Percentiles rank a stretch among this genome's conserved stretches.
phyloP scores from a whole-genome alignment of 2,113 vertebrate species.

The Mesoclemmys tuberculata region DNA sequence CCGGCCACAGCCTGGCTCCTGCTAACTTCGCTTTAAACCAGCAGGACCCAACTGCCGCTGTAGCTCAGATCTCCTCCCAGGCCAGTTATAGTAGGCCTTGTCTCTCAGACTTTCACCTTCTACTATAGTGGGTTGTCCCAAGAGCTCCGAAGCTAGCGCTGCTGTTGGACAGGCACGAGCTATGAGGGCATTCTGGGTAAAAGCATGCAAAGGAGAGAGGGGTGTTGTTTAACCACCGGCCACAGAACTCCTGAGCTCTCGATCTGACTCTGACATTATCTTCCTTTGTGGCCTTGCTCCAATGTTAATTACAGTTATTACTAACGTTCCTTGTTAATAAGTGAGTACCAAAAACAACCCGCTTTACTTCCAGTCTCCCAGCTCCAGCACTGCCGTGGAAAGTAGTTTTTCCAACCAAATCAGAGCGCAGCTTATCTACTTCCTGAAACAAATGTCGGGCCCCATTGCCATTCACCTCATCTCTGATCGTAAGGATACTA shows the following conservation, averaged over 20 bases:
- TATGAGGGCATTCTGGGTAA: neutral
- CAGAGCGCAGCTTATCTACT: neutral
- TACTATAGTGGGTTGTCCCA: neutral
- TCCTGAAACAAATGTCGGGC: too few relatives aligned
- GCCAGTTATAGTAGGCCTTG: too few relatives aligned
- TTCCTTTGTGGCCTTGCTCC: neutral
- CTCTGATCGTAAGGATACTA: fast-evolving
- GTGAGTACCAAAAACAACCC: neutral
- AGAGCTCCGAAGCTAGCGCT: neutral
- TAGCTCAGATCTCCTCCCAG: too few relatives aligned
- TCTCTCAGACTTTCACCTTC: too few relatives aligned
- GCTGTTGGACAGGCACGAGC: neutral
- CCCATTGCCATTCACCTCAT: neutral
- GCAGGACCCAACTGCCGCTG: too few relatives aligned
- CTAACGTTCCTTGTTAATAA: neutral
- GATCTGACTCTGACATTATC: neutral
- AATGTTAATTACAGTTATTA: neutral
- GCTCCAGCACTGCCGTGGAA: neutral
- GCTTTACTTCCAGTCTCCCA: neutral
- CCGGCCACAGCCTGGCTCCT: too few relatives aligned
- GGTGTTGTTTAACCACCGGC: fast-evolving
- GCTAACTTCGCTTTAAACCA: too few relatives aligned
- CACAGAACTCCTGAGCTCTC: neutral
- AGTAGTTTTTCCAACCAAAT: neutral
- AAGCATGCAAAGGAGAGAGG: neutral